Base-by-base conservation (phyloP, 2,797 vertebrate genomes). In the Ispidina lecontei region DNA sequence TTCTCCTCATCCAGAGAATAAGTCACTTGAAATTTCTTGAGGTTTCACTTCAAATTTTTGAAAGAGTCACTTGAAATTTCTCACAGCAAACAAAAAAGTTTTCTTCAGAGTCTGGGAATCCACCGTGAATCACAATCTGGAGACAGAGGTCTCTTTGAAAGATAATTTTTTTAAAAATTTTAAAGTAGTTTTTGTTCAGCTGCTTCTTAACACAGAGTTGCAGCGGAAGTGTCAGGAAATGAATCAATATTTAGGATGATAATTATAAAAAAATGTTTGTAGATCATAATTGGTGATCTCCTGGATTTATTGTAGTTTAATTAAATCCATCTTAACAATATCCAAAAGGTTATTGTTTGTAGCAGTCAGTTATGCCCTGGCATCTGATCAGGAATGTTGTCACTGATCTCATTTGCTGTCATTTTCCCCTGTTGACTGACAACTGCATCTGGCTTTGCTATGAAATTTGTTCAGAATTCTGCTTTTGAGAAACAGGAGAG, bases 401-500 rank as follows among this genome's bases (percentile, higher is more conserved):
- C 22, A n/a, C 5, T 1, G 2, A 17, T n/a, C 35, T 60, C 92
- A 9, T 85, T 87, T 68, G 44, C 29, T 52, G 28, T 72, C 60
- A 72, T 70, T 49, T 94, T 78, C 62, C 78, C 44, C 6, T 59
- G 52, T 35, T 62, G 65, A 86, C 89, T 74, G 73, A 87, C 91
- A 91, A 78, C 43, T 89, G 28, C 35, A 58, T 80, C 69, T 18
- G 11, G 33, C 76, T 95, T 93, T 33, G 35, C 44, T 78, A 14
- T 62, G 72, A 96, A 96, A 96, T 89, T 93, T 25, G 84, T 63
- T 9, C 77, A 88, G 31, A 79, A 62, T 35, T 93, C 68, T 78
- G 70, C 39, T 90, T 87, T 65, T 18, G 29, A 76, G 44, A 71
- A 95, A 91, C 82, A 62, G 55, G 87, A 94, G 58, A 75, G 35